phyloP scores from a whole-genome alignment of 2,113 vertebrate genomes.

The Otocyon megalotis region DNA sequence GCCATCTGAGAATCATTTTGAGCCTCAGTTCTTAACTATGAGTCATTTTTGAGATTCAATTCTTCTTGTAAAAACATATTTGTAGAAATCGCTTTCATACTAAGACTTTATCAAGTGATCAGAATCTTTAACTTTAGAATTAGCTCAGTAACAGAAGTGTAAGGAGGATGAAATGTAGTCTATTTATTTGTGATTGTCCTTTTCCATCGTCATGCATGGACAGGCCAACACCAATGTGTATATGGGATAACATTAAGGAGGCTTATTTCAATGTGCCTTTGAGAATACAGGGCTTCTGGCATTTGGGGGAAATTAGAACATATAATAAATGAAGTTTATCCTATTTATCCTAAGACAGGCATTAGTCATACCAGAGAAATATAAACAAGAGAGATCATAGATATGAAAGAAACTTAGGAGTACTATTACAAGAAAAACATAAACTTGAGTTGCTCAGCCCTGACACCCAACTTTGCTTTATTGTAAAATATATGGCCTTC shows the following conservation, averaged over 20 bases:
- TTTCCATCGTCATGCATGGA: not conserved
- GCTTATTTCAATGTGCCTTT: not conserved
- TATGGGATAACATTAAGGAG: not conserved
- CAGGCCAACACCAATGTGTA: not conserved
- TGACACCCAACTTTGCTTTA: not conserved
- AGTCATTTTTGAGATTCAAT: not conserved
- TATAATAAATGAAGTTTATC: constrained; percentile 17
- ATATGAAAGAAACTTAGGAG: not conserved
- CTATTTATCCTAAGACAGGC: not conserved
- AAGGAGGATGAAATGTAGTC: not conserved
- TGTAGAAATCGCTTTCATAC: not conserved
- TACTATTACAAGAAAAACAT: not conserved
- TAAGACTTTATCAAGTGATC: not conserved
- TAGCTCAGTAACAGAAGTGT: not conserved
- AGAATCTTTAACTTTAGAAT: constrained; percentile 14
- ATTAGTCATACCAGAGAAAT: constrained; percentile 41
- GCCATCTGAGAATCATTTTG: constrained; percentile 37
- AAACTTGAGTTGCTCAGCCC: not conserved
- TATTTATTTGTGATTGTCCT: not conserved
- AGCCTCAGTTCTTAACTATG: not conserved
- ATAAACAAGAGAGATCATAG: not conserved
- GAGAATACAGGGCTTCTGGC: not conserved
- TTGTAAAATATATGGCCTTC: not conserved
- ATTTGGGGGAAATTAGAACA: not conserved
- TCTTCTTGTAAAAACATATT: constrained; percentile 13